phyloP scores from a whole-genome alignment of 2,797 vertebrate species.

The Loris lydekkerianus region DNA sequence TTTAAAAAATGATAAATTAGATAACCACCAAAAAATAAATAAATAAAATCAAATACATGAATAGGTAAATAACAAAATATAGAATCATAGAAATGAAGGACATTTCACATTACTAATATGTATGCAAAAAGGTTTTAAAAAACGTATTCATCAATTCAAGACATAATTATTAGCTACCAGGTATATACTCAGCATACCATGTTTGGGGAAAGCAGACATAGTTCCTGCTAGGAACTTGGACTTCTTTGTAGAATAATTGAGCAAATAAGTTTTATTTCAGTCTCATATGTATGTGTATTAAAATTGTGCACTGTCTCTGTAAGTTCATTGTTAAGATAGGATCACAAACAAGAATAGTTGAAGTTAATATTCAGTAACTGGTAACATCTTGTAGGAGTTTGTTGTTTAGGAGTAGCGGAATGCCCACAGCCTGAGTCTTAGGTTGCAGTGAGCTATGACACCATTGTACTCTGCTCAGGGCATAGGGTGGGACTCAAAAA shows the following conservation, averaged over 20 bases:
- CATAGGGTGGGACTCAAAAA: too few relatives aligned
- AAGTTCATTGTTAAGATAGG: conserved; percentile 52
- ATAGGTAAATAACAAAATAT: not conserved
- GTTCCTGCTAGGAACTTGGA: not conserved
- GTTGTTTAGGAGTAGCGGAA: not conserved
- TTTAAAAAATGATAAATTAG: too few relatives aligned
- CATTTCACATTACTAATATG: not conserved
- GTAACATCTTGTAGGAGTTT: not conserved
- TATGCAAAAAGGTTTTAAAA: not conserved
- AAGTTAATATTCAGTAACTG: not conserved
- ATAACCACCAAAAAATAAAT: too few relatives aligned
- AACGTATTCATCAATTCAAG: conserved; percentile 31
- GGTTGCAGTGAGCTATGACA: too few relatives aligned
- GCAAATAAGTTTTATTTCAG: not conserved
- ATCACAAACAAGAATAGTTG: conserved; percentile 7
- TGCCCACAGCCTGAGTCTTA: too few relatives aligned
- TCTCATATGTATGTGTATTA: not conserved
- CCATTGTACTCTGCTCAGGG: too few relatives aligned
- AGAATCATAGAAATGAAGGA: not conserved
- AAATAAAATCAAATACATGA: not conserved
- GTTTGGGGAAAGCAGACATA: not conserved
- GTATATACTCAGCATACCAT: not conserved
- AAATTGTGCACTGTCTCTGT: not conserved
- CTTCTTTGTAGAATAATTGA: conserved; percentile 28
- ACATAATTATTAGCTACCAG: conserved; percentile 32